Base-by-base conservation (phyloP, 1,140 invertebrate genomes). In the Planococcus citri region DNA sequence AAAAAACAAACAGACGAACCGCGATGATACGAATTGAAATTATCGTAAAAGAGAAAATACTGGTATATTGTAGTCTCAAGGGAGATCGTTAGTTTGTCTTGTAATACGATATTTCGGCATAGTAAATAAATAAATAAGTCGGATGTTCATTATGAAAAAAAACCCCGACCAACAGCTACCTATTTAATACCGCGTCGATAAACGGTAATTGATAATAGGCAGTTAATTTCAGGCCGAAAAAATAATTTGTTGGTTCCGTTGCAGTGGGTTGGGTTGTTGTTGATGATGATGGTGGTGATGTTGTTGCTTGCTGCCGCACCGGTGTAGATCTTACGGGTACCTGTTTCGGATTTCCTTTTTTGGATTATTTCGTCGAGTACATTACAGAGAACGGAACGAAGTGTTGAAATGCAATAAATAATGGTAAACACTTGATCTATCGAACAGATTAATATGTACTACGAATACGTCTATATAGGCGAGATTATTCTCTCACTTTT, bases 341-440 rank as follows among this genome's bases (percentile, higher is more conserved):
- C 12, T 51, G 41, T n/a, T 51, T 33, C 4, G 29, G 4, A n/a
- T 20, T 51, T 51, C 41, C 41, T 51, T 51, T 51, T 51, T 51
- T 9, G n/a, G 41, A 51, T 51, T 9, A 51, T 51, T n/a, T n/a
- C n/a, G n/a, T n/a, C n/a, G n/a, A 51, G 17, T 51, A 6, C 17
- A 17, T 6, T 51, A 4, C 41, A n/a, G n/a, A 3, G 12, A 9
- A 51, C 41, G 41, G 33, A 8, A 51, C 12, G 41, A 51, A 51
- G 41, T 51, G 41, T 51, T 51, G 41, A 51, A 51, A 51, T 51
- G 41, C 17, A 51, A 51, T 51, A 51, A 51, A 51, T 51, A 51
- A 33, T 51, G 17, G 12, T 14, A n/a, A 51, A 51, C 41, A 51
- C 41, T n/a, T n/a, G n/a, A n/a, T n/a, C n/a, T n/a, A n/a, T n/a